Base-by-base conservation (phyloP, 2,113 vertebrate species). In the Nannospalax galili region DNA sequence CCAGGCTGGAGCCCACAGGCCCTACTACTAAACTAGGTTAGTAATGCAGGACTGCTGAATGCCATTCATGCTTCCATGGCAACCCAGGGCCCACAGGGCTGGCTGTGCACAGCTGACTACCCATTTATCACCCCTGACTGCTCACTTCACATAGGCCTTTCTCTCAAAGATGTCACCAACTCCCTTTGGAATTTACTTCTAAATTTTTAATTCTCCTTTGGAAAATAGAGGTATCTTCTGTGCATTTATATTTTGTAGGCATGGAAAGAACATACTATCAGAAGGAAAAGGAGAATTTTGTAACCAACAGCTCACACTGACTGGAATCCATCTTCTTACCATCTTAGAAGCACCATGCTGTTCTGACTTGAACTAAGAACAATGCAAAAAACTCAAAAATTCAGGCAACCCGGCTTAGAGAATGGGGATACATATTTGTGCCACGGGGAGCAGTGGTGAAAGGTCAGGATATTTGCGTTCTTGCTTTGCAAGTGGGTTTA, bases 81-180 rank as follows among this genome's bases (percentile, higher is more conserved):
- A 70, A 90, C 91, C 12, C 80, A 1, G 0, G 2, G 89, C 90
- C 48, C 40, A 3, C 22, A 2, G 90, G 60, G 77, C 95, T 73
- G 52, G 73, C 90, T 58, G 17, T 80, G 91, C 81, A 95, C 88
- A 95, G 97, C 89, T 80, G 73, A 93, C 93, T n/a, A 42, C 10
- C 86, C 45, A 24, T 84, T 90, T 56, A 93, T 92, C 95, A 94
- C 91, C 95, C 95, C 42, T 58, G 3, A 97, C 80, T 94, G 89
- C 81, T 90, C 92, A 79, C 73, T 92, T 60, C 40, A 69, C 67
- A 92, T 75, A 3, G 0, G 4, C 32, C 64, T 92, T 74, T 62
- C 88, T 87, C 56, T 42, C 35, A 84, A 19, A 37, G 92, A 0
- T 45, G 48, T 70, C 73, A 85, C 0, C 0, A 11, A 30, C 30